Conservation (phyloP, 2,797 vertebrate species). For the Hippocampus kuda region DNA sequence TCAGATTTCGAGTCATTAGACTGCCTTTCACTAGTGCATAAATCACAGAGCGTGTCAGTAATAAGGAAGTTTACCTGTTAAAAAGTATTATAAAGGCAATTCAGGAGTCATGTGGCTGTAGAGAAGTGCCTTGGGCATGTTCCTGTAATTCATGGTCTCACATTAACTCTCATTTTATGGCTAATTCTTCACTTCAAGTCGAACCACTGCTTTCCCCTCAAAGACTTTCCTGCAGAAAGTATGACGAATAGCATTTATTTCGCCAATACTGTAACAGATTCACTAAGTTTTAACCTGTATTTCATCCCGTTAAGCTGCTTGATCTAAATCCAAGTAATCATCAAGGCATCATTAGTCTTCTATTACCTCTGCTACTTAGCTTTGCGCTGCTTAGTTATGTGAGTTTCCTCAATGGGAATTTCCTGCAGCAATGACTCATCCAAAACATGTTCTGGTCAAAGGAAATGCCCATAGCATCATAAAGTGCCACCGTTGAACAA, state of each 20-base stretch:
- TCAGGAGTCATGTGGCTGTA: conserved; percentile 53
- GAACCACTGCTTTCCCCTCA: conserved; percentile 10
- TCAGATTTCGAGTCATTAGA: conserved; percentile 48
- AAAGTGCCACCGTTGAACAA: conserved; percentile 49
- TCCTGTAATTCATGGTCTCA: conserved; percentile 61
- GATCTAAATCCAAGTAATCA: background rate
- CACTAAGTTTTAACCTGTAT: background rate
- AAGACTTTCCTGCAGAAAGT: conserved; percentile 10
- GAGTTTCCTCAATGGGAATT: conserved; percentile 10
- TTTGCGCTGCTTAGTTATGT: background rate
- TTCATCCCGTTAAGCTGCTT: background rate
- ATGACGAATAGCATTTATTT: conserved; percentile 18
- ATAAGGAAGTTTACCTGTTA: conserved; percentile 67
- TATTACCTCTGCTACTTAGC: background rate
- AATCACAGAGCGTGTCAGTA: conserved; percentile 56
- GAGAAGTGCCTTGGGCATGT: conserved; percentile 57
- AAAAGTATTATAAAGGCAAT: conserved; percentile 54
- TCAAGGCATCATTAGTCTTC: background rate
- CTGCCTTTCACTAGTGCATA: conserved; percentile 46
- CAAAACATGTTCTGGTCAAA: conserved; percentile 1
- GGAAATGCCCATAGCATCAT: conserved; percentile 32
- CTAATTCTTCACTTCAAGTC: conserved; percentile 18
- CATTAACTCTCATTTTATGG: conserved; percentile 63
- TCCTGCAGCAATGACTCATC: conserved; percentile 36
- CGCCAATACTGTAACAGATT: conserved; percentile 7